Evolutionary conservation across 1,140 invertebrate genomes (phyloP).

Genomic region (Bactericera cockerelli): DNA sequence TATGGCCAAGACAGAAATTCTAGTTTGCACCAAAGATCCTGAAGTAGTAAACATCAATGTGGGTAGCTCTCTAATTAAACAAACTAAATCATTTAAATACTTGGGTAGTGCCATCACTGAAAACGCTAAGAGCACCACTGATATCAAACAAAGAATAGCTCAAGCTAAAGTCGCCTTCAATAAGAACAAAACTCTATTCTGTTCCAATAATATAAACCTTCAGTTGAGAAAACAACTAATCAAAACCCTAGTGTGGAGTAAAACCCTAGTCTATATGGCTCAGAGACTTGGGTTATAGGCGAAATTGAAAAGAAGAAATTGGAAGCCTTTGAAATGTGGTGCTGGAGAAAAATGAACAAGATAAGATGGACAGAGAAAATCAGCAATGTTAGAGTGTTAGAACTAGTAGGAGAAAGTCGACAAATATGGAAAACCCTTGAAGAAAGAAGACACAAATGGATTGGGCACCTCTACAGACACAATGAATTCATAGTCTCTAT

Average conservation of each 20-base stretch:
- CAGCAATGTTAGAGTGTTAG: neutral
- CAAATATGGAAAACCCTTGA: neutral
- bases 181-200: neutral
- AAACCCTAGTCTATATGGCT: neutral
- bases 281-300: conserved; percentile 5
- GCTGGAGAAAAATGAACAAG: conserved; percentile 8
- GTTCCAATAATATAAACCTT: neutral
- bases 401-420: conserved; percentile 3
- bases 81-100: conserved; percentile 8
- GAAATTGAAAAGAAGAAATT: conserved; percentile 3
- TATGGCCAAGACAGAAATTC: neutral
- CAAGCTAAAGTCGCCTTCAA: neutral
- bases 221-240: conserved; percentile 3
- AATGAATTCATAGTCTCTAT: too few species aligned
- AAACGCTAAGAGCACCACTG: neutral
- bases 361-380: conserved; percentile 3
- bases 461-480: too few species aligned
- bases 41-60: neutral
- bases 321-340: conserved; percentile 11
- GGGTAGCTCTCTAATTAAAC: neutral
- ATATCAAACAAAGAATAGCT: conserved; percentile 7
- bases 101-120: neutral
- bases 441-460: too few species aligned
- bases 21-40: neutral
- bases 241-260: conserved; percentile 4